Percentiles rank a stretch among this genome's conserved stretches.
Evolutionary conservation across 2,113 vertebrate genomes (phyloP).

Genomic region (Talpa occidentalis): DNA sequence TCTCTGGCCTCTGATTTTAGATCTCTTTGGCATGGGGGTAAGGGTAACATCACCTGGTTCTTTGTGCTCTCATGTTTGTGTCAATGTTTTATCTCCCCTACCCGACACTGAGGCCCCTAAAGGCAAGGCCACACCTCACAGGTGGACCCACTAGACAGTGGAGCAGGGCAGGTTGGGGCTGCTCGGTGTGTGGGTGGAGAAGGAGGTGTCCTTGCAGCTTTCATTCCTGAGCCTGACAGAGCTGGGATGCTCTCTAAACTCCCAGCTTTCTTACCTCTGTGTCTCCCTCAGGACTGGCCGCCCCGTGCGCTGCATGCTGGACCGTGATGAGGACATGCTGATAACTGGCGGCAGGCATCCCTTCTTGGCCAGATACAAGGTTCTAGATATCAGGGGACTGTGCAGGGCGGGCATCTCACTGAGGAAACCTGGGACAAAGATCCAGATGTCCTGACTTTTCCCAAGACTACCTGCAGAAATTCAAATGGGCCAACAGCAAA

Average conservation of each 20-base stretch:
- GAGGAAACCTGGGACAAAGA: neutral
- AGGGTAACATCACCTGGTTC: neutral
- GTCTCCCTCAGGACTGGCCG: conserved; percentile 86
- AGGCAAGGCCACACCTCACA: fast-evolving
- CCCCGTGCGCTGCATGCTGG: conserved; percentile 96
- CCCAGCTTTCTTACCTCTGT: neutral
- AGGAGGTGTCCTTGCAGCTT: neutral
- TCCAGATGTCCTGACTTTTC: neutral
- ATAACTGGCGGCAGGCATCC: conserved; percentile 95
- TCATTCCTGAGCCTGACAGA: neutral
- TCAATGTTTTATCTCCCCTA: neutral
- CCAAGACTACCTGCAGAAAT: neutral
- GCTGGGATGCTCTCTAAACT: neutral
- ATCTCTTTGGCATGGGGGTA: neutral
- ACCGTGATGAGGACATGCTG: conserved; percentile 97
- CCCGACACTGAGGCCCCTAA: neutral
- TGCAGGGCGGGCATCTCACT: neutral
- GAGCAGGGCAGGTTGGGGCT: neutral
- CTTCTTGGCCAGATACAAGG: conserved; percentile 95
- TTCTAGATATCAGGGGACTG: conserved; percentile 69
- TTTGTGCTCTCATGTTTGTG: neutral
- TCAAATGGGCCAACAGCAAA: neutral
- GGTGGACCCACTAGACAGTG: neutral
- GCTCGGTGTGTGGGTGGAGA: neutral
- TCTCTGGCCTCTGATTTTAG: neutral